These are phyloP conservation scores for Caenorhabditis wallacei DNA, from an alignment of 2,888 invertebrate species.

Conservation along the genomic window DNA sequence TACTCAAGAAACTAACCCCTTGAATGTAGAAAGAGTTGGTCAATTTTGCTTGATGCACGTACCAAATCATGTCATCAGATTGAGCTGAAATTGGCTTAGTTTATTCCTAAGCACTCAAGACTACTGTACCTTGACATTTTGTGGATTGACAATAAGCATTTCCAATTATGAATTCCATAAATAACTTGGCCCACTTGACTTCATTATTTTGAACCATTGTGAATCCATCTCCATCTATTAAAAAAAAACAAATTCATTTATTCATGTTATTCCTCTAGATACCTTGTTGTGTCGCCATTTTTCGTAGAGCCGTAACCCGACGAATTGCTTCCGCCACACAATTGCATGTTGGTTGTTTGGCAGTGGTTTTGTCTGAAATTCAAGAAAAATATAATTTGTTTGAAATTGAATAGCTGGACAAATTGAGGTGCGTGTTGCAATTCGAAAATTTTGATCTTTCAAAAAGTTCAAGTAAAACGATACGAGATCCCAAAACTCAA, in stretches of 20 bases:
- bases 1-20: conserved; percentile 35
- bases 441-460: not conserved
- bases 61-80: conserved; percentile 83
- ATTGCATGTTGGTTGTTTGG: conserved; percentile 60
- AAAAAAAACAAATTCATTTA: conserved; percentile 9
- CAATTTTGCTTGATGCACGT: conserved; percentile 76
- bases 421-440: not conserved
- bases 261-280: not conserved
- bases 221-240: conserved; percentile 71
- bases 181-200: conserved; percentile 77
- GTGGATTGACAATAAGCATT: conserved; percentile 67
- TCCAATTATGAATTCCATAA: conserved; percentile 80
- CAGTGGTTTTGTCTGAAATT: conserved; percentile 52
- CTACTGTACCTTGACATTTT: conserved; percentile 67
- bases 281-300: conserved; percentile 63
- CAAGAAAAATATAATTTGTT: not conserved
- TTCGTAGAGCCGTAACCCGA: conserved; percentile 66
- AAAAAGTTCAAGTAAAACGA: not conserved
- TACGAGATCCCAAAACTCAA: not conserved
- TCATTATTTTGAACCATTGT: conserved; percentile 74
- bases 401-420: not conserved
- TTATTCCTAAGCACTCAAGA: not conserved
- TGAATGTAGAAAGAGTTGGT: conserved; percentile 64
- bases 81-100: conserved; percentile 69
- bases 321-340: conserved; percentile 72